Conservation (phyloP, 1,140 invertebrate species). For the Chironomus striatipennis region DNA sequence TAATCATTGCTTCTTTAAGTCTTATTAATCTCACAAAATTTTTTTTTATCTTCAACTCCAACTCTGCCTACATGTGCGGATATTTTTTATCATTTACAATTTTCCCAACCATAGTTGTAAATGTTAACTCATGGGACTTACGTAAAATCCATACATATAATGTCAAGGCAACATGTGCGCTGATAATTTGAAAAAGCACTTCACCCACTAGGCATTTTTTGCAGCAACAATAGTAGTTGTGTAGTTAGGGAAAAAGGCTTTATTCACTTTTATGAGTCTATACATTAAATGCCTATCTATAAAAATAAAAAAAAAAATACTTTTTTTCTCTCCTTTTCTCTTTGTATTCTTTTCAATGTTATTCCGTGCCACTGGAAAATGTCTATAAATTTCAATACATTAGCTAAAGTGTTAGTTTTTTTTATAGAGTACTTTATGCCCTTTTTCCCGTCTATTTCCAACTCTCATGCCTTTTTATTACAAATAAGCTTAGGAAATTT, state of each 20-base stretch:
- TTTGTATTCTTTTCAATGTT: too few species aligned
- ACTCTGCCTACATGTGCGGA: too few species aligned
- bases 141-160: too few species aligned
- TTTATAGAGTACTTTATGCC: constrained; percentile 2
- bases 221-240: neutral
- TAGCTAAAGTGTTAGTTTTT: constrained; percentile 22
- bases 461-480: neutral
- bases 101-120: neutral
- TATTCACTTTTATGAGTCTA: neutral
- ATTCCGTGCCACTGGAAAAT: neutral
- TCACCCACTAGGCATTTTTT: neutral
- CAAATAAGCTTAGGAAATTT: too few species aligned
- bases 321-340: too few species aligned
- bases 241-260: neutral
- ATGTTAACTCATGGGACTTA: neutral
- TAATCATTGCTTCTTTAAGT: too few species aligned
- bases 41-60: too few species aligned
- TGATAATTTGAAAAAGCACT: neutral
- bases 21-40: too few species aligned
- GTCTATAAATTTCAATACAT: constrained; percentile 24
- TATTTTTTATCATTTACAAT: neutral
- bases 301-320: neutral
- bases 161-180: neutral
- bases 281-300: constrained; percentile 10
- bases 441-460: neutral